These are phyloP conservation scores for Colossoma macropomum DNA, from an alignment of 2,113 vertebrate species.

Conservation along the genomic window DNA sequence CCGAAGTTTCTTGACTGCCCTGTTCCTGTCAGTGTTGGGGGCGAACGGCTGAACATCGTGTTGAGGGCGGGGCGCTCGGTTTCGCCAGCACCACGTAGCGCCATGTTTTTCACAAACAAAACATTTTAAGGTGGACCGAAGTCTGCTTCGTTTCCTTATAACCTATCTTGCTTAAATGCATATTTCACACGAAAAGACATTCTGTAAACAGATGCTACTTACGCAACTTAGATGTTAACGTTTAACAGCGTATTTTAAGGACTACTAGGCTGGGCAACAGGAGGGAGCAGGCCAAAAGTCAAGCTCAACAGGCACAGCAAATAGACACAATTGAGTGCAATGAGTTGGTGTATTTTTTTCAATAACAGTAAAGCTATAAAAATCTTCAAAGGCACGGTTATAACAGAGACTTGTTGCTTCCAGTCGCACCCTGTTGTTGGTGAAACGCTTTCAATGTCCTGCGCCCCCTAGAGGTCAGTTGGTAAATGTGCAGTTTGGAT, in stretches of 20 bases:
- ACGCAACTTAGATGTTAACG: too few species aligned
- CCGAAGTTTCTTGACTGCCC: constrained; percentile 42
- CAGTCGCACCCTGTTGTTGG: neutral
- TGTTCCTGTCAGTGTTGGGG: constrained; percentile 43
- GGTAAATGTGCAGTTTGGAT: neutral
- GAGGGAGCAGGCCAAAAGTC: neutral
- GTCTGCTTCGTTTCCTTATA: neutral
- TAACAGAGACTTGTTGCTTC: neutral
- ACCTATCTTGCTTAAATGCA: too few species aligned
- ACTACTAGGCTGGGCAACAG: too few species aligned
- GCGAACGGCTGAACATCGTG: constrained; percentile 26
- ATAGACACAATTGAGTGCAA: neutral
- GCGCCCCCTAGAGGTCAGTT: neutral
- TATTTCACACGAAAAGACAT: too few species aligned
- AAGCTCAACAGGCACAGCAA: neutral
- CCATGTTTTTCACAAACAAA: constrained; percentile 63
- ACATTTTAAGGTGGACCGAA: constrained; percentile 69
- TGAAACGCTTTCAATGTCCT: neutral
- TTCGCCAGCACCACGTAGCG: constrained; percentile 37
- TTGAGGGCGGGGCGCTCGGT: constrained; percentile 59
- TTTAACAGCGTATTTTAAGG: neutral
- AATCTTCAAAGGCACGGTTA: neutral
- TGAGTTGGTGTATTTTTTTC: neutral
- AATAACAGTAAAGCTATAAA: neutral
- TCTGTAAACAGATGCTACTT: too few species aligned